These are phyloP conservation scores for Actias luna DNA, from an alignment of 2,888 invertebrate genomes.

Conservation along the genomic window DNA sequence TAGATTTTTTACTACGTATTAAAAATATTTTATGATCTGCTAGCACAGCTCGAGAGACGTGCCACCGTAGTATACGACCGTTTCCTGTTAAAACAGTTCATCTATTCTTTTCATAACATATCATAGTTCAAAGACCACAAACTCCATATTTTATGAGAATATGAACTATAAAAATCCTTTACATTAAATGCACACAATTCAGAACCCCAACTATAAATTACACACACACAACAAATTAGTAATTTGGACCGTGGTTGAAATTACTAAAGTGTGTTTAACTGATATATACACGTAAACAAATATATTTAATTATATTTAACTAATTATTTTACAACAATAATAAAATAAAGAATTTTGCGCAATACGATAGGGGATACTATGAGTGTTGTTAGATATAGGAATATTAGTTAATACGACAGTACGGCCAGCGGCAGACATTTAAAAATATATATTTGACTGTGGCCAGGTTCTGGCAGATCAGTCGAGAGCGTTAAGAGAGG, in stretches of 20 bases:
- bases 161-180: conserved; percentile 2
- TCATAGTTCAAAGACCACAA: conserved; percentile 8
- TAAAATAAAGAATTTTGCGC: too few relatives aligned
- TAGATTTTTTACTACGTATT: conserved; percentile 15
- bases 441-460: too few relatives aligned
- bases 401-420: too few relatives aligned
- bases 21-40: conserved; percentile 18
- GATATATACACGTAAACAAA: too few relatives aligned
- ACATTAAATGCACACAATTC: not conserved
- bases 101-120: conserved; percentile 1
- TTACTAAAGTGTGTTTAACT: not conserved
- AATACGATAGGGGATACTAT: too few relatives aligned
- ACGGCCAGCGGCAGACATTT: too few relatives aligned
- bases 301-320: too few relatives aligned
- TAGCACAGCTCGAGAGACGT: conserved; percentile 1
- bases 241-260: not conserved
- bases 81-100: conserved; percentile 16
- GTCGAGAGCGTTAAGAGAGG: too few relatives aligned
- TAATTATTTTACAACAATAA: too few relatives aligned
- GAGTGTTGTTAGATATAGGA: too few relatives aligned
- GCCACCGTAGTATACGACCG: not conserved
- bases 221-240: not conserved
- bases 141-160: not conserved
- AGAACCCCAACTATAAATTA: not conserved
- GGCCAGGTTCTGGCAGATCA: too few relatives aligned